Percentiles rank a stretch among this genome's conserved stretches.
Evolutionary conservation across 2,113 vertebrate species (phyloP).

Genomic region (Prietella phreatophila): DNA sequence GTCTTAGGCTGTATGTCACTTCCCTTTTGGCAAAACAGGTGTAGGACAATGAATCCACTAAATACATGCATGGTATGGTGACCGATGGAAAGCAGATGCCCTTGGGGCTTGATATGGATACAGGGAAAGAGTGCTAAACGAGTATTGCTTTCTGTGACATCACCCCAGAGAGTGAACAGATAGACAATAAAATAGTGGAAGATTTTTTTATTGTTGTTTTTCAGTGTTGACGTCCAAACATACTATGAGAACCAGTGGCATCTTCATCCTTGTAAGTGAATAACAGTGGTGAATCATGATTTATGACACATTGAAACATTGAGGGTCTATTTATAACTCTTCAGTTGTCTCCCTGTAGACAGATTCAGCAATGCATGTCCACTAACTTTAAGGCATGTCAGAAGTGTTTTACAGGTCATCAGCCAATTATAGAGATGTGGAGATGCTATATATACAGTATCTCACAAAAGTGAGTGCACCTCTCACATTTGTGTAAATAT

Average conservation of each 20-base stretch:
- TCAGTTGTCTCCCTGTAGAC: constrained; percentile 8
- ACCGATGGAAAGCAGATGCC: constrained; percentile 7
- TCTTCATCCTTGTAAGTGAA: neutral
- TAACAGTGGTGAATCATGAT: constrained; percentile 58
- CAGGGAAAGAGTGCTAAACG: neutral
- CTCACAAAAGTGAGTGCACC: too few species aligned
- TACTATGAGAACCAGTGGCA: neutral
- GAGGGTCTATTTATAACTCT: constrained; percentile 21
- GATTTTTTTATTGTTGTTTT: neutral
- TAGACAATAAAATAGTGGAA: neutral
- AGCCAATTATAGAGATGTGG: neutral
- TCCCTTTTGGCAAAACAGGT: neutral
- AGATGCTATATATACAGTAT: neutral
- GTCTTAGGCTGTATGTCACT: neutral
- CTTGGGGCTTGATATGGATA: constrained; percentile 13
- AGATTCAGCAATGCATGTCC: neutral
- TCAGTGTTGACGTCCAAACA: too few species aligned
- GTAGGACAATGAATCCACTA: constrained; percentile 11
- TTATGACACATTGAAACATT: neutral
- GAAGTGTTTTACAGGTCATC: neutral
- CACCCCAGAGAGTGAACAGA: constrained; percentile 9
- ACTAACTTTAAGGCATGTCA: neutral
- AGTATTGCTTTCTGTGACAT: neutral
- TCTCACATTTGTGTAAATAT: too few species aligned
- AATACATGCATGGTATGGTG: neutral